Evolutionary conservation across 2,113 vertebrate genomes (phyloP), one percentile per base, ranked within the genome.

Genomic region (Orthonyx spaldingii): DNA sequence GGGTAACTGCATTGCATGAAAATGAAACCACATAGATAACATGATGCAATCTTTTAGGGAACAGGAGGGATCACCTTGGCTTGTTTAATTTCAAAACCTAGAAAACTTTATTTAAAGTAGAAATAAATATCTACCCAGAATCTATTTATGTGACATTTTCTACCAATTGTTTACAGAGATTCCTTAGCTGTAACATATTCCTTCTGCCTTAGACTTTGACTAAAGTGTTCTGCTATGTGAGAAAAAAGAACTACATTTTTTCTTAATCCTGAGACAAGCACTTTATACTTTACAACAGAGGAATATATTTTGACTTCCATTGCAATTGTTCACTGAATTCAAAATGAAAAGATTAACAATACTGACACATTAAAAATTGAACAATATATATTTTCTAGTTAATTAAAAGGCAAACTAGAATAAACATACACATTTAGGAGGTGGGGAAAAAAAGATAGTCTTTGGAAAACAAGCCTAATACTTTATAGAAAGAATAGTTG

Each of bases 1-100:
- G 84, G 50, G 33, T 68, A 94, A 94, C 60, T 94, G 47, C 74
- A 83, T 68, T 46, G 86, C 84, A 87, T 70, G 75, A 92, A 93
- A 53, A 57, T 74, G 86, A 97, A 94, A 81, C 22, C 33, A 52
- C 44, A 66, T 35, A 82, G 78, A 91, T 85, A 94, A 92, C 17
- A 65, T 47, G 33, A 42, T 15, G 3, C 14, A 57, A 72, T 52
- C 35, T 90, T 90, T 70, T 39, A n/a, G 15, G 80, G 20, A 66
- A 61, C 16, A 71, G 23, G 49, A 78, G 32, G 17, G 50, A 80
- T 90, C 23, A n/a, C 90, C 64, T 39, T 49, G 27, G 47, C 53
- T 64, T 24, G 39, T 64, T 74, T 61, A 27, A 50, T 89, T 74
- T 71, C 22, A 72, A 84, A 89, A 87, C 64, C 17, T 50, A 35